A percentile compares a stretch with the other conserved stretches of the same genome.
phyloP scores from a whole-genome alignment of 1,140 invertebrate genomes.

The Belonocnema kinseyi region DNA sequence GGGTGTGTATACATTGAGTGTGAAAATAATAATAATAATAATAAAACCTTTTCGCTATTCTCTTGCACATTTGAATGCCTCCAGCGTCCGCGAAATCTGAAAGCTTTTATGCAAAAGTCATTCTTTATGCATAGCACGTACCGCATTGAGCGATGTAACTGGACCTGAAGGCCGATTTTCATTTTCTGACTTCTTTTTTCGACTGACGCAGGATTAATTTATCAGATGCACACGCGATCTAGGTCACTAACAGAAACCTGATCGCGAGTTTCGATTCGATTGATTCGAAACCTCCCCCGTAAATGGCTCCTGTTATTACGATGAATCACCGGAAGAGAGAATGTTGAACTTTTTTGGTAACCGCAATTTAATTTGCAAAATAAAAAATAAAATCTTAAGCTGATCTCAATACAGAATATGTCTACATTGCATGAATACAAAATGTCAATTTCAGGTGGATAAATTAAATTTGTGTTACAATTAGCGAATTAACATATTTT shows the following conservation, averaged over 20 bases:
- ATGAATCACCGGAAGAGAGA: slow-evolving; percentile 15
- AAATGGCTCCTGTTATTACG: slow-evolving; percentile 20
- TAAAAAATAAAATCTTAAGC: neutral
- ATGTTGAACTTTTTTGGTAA: neutral
- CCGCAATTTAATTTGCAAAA: neutral
- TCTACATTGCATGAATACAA: too few relatives aligned
- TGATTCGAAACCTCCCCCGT: slow-evolving; percentile 32
- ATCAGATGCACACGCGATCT: slow-evolving; percentile 42
- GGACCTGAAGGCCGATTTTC: slow-evolving; percentile 57
- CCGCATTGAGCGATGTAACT: slow-evolving; percentile 50
- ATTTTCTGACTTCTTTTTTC: slow-evolving; percentile 50
- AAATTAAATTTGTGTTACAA: too few relatives aligned
- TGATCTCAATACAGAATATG: too few relatives aligned
- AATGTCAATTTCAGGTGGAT: too few relatives aligned
- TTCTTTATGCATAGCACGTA: slow-evolving; percentile 54
- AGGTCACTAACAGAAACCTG: slow-evolving; percentile 35
- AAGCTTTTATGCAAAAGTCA: slow-evolving; percentile 49
- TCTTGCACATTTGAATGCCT: slow-evolving; percentile 49
- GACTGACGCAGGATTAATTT: slow-evolving; percentile 49
- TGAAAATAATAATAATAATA: neutral
- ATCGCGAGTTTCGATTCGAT: slow-evolving; percentile 39
- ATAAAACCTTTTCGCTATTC: slow-evolving; percentile 34
- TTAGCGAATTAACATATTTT: too few relatives aligned
- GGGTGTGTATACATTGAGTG: slow-evolving; percentile 2
- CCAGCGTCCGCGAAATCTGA: slow-evolving; percentile 12